These are phyloP conservation scores for Macaria liturata DNA, from an alignment of 2,888 invertebrate genomes.

Conservation along the genomic window DNA sequence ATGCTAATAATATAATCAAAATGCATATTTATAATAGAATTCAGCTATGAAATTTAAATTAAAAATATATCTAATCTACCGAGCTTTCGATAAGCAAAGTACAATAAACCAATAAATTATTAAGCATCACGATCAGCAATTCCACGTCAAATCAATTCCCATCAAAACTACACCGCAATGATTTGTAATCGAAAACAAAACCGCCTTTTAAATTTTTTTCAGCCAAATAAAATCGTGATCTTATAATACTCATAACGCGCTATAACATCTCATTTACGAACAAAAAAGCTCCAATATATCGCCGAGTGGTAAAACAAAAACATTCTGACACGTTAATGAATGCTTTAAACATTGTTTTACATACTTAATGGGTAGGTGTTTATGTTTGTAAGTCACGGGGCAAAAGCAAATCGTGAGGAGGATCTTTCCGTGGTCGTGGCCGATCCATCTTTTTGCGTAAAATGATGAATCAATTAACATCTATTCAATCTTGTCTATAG, in stretches of 20 bases:
- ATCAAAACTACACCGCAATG: constrained; percentile 2
- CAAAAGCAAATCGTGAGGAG: constrained; percentile 51
- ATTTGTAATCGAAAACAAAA: constrained; percentile 24
- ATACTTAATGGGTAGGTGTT: constrained; percentile 14
- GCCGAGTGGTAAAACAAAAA: constrained; percentile 45
- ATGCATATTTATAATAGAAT: too few relatives aligned
- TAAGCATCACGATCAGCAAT: too few relatives aligned
- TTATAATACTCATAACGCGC: constrained; percentile 25
- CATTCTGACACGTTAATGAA: constrained; percentile 49
- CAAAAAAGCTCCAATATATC: constrained; percentile 42
- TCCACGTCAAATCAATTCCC: too few relatives aligned
- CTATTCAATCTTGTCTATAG: constrained; percentile 35
- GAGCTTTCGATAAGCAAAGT: too few relatives aligned
- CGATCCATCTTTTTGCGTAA: constrained; percentile 42
- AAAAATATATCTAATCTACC: too few relatives aligned
- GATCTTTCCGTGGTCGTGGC: constrained; percentile 69
- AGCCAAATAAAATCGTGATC: constrained; percentile 35
- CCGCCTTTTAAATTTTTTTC: constrained; percentile 17
- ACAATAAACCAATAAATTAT: too few relatives aligned
- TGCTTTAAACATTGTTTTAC: constrained; percentile 34
- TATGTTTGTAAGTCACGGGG: constrained; percentile 47
- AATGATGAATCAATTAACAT: constrained; percentile 45
- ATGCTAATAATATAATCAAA: too few relatives aligned
- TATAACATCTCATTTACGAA: constrained; percentile 26
- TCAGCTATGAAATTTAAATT: too few relatives aligned